These are phyloP conservation scores for Sitta europaea DNA, from an alignment of 2,113 vertebrate genomes.

Conservation along the genomic window DNA sequence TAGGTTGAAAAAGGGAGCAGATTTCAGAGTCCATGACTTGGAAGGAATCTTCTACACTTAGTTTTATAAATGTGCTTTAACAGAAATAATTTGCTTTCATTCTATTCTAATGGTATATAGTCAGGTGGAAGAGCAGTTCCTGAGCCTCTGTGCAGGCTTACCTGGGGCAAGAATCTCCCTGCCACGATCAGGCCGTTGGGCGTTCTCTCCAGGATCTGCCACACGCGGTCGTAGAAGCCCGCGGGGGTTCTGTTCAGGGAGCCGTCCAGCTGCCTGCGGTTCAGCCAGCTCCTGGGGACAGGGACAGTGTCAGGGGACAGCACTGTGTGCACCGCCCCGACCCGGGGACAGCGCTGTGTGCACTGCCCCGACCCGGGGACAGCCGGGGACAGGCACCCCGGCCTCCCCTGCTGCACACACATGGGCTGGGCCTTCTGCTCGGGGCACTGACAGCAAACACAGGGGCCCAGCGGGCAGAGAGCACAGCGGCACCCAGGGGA, in stretches of 20 bases:
- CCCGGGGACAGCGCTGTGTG: too few species aligned
- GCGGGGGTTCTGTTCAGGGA: conserved; percentile 90
- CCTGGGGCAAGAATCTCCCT: conserved; percentile 88
- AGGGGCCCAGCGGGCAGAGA: too few species aligned
- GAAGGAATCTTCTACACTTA: not conserved
- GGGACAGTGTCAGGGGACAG: too few species aligned
- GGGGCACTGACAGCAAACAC: too few species aligned
- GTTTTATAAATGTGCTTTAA: not conserved
- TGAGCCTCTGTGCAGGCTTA: conserved; percentile 27
- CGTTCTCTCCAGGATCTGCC: conserved; percentile 97
- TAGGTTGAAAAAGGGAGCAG: not conserved
- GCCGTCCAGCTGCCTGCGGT: conserved; percentile 91
- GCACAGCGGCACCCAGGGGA: too few species aligned
- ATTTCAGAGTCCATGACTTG: not conserved
- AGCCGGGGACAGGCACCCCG: too few species aligned
- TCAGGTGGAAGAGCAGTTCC: not conserved
- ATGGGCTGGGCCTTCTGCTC: too few species aligned
- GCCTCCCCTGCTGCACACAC: too few species aligned
- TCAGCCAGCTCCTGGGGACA: conserved; percentile 84
- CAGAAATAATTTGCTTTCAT: not conserved
- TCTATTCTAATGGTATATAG: not conserved
- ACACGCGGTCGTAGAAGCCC: conserved; percentile 94
- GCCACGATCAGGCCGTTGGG: conserved; percentile 85
- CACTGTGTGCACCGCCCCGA: too few species aligned
- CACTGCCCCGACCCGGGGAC: too few species aligned